Evolutionary conservation across 2,797 vertebrate genomes (phyloP).

Genomic region (Rhinatrema bivittatum): DNA sequence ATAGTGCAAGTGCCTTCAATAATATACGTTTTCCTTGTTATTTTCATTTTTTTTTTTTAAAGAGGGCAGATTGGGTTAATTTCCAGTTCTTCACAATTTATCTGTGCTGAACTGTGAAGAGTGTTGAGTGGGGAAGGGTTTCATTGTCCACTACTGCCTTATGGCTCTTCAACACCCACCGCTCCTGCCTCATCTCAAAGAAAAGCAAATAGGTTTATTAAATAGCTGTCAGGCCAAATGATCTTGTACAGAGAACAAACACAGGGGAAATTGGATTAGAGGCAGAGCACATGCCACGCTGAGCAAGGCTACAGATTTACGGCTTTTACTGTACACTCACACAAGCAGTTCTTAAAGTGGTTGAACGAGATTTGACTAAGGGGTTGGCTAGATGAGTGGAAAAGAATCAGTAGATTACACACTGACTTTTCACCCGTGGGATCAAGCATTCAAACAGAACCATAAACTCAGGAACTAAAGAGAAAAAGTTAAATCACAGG

Average conservation of each 20-base stretch:
- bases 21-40: constrained; percentile 5
- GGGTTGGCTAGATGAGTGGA: rapidly evolving
- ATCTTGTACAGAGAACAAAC: constrained; percentile 56
- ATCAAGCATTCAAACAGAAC: rapidly evolving
- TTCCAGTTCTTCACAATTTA: constrained; percentile 61
- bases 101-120: constrained; percentile 55
- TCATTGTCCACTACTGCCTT: constrained; percentile 62
- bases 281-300: constrained; percentile 56
- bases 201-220: constrained; percentile 69
- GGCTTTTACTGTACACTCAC: constrained; percentile 17
- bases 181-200: constrained; percentile 69
- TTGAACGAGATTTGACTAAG: neutral
- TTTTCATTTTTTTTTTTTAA: constrained; percentile 32
- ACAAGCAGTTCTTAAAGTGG: constrained; percentile 32
- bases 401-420: neutral
- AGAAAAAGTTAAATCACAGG: neutral
- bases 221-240: constrained; percentile 69
- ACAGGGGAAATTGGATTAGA: constrained; percentile 64
- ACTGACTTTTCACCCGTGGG: rapidly evolving
- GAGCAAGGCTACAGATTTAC: constrained; percentile 65
- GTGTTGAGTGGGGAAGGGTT: constrained; percentile 74
- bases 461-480: rapidly evolving
- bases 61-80: constrained; percentile 53
- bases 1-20: neutral
- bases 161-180: constrained; percentile 65